Evolutionary conservation across 53 echinoderm and acorn worm genomes (phyloP).

Genomic region (Stichopus horrens): DNA sequence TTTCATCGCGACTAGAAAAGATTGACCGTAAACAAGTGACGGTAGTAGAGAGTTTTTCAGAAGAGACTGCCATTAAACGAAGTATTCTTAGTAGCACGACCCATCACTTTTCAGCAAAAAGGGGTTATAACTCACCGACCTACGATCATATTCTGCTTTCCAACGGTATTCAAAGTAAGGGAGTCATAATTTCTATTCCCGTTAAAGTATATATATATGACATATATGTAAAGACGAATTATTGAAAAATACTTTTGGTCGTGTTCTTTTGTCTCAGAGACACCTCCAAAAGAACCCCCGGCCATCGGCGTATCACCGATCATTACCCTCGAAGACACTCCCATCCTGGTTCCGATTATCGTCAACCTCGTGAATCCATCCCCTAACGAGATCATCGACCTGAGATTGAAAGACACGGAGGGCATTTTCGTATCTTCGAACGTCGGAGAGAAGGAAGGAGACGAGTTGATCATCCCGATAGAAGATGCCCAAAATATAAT

Average conservation of each 20-base stretch:
- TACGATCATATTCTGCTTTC: too few relatives aligned
- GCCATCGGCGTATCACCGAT: slow-evolving; percentile 14
- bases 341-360: not conserved
- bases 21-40: too few relatives aligned
- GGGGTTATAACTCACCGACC: too few relatives aligned
- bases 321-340: not conserved
- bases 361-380: not conserved
- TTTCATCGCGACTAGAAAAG: too few relatives aligned
- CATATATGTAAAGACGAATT: not conserved
- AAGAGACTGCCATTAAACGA: too few relatives aligned
- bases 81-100: too few relatives aligned
- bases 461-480: not conserved
- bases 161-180: too few relatives aligned
- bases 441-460: not conserved
- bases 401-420: not conserved
- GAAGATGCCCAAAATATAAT: not conserved
- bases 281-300: slow-evolving; percentile 54
- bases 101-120: too few relatives aligned
- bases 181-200: too few relatives aligned
- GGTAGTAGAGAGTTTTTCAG: too few relatives aligned
- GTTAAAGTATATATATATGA: too few relatives aligned
- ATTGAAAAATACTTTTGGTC: not conserved
- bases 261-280: slow-evolving; percentile 4
- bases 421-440: not conserved
- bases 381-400: not conserved